Percentiles rank a stretch among this genome's conserved stretches.
These are phyloP conservation scores for Macaria liturata DNA, from an alignment of 2,888 invertebrate species.

Conservation along the genomic window DNA sequence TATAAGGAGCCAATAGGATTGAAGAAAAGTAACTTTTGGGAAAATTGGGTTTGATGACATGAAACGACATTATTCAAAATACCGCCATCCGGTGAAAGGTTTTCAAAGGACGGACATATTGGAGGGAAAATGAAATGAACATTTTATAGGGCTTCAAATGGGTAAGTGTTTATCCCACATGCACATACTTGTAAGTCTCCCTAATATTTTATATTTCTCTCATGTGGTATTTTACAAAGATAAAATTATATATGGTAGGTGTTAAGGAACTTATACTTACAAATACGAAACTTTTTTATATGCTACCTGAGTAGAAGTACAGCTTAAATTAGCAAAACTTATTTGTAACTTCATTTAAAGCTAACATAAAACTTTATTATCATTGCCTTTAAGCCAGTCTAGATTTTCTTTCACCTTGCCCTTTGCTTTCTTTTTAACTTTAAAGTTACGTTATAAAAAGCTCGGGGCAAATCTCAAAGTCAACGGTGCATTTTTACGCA, in stretches of 20 bases:
- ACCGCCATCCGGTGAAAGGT: constrained; percentile 28
- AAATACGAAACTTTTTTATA: no score
- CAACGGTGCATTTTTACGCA: constrained; percentile 33
- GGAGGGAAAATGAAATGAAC: constrained; percentile 19
- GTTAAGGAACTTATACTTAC: no score
- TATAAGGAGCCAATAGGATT: constrained; percentile 46
- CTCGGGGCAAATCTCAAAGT: constrained; percentile 26
- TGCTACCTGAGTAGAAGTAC: no score
- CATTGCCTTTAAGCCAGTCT: neutral
- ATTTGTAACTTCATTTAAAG: neutral
- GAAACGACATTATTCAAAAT: constrained; percentile 35
- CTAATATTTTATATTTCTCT: no score
- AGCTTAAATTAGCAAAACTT: no score
- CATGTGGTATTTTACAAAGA: no score
- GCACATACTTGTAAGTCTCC: no score
- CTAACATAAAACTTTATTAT: neutral
- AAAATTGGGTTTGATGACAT: constrained; percentile 44
- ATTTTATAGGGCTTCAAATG: constrained; percentile 17
- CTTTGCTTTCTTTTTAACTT: constrained; percentile 15
- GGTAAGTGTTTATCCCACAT: no score
- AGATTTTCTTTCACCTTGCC: constrained; percentile 9
- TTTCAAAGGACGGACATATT: constrained; percentile 27
- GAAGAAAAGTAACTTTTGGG: constrained; percentile 42
- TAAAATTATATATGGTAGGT: no score
- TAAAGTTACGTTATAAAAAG: constrained; percentile 18